Base-by-base conservation (phyloP, 2,888 invertebrate genomes). In the Mesorhabditis belari region DNA sequence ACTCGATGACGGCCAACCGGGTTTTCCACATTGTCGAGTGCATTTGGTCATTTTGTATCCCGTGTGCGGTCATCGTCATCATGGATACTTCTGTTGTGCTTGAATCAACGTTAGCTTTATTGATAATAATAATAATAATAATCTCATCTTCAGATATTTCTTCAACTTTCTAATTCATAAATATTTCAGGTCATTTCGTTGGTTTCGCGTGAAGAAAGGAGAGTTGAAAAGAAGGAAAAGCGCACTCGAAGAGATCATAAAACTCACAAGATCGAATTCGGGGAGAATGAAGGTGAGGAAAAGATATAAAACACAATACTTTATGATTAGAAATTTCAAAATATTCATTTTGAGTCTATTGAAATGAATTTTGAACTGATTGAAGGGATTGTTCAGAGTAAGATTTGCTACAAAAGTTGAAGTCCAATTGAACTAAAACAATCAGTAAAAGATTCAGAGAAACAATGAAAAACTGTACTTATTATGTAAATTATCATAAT, bases 31-130 rank as follows among this genome's bases (percentile, higher is more conserved):
- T 67, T 3, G 63, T 67, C 2, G 67, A 67, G 35, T 58, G 57
- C 12, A 24, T 60, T 6, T 67, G 67, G 67, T 67, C 67, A n/a
- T 67, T 67, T 51, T 60, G 60, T 26, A 63, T 67, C 29, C 67
- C 67, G 3, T 56, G 62, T 24, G 60, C 56, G 5, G 64, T 64
- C 50, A 67, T 67, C 44, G 53, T 67, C 53, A 35, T 65, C 54
- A 67, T 67, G 67, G 67, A 67, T 28, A 12, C 58, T 5, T 62
- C 58, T 19, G 67, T 67, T 24, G 55, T 67, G 5, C 24, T 65
- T 12, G 65, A 67, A 28, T 55, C 58, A 49, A 65, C 67, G 64
- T 64, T 9, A 57, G 61, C 55, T 4, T 6, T 35, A 35, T 35
- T 12, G 35, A n/a, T 51, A n/a, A n/a, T 9, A 9, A 25, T 5